Evolutionary conservation across 1,140 invertebrate species (phyloP), one percentile per base, ranked within the genome.

Genomic region (Coptotermes formosanus): DNA sequence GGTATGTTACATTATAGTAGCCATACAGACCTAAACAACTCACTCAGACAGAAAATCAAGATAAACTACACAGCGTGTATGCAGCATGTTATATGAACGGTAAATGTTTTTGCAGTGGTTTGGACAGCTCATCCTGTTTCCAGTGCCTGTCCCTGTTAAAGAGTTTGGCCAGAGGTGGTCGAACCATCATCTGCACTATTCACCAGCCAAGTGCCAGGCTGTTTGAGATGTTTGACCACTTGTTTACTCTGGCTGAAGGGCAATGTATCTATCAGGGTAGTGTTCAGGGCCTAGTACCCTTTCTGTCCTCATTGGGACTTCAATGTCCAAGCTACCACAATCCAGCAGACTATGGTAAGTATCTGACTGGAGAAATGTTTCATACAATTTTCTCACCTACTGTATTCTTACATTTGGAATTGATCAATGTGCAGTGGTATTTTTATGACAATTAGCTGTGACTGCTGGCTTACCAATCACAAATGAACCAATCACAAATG

Each of bases 181-280:
- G 95, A 84, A 97, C 95, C 1, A 94, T 97, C 75, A 91, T 97
- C 44, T 95, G 95, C 89, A 97, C 96, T 6, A 96, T 97, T 86
- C 96, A 97, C 90, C 96, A 97, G 89, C 96, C 97, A 0, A 95
- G 95, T 59, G 95, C 96, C 3, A 94, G 95, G 45, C 90, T 96
- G 25, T 96, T 97, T 90, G 92, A 95, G 83, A 93, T 94, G 87
- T 97, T 97, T 91, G 95, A 97, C 89, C 92, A 91, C 85, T 94
- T 93, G 25, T 94, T 94, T 89, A 91, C 94, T 89, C 87, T 94
- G 44, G 92, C 92, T 23, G 91, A 92, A 81, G 94, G 94, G 4
- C 91, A 92, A 86, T 94, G 93, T 89, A 91, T 94, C 23, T 94
- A 94, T 88, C 89, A 92, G 86, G 94, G 94, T 23, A 89, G 90